These are phyloP conservation scores for Pollenia griseotomentosa DNA, from an alignment of 2,888 invertebrate genomes.

Conservation along the genomic window DNA sequence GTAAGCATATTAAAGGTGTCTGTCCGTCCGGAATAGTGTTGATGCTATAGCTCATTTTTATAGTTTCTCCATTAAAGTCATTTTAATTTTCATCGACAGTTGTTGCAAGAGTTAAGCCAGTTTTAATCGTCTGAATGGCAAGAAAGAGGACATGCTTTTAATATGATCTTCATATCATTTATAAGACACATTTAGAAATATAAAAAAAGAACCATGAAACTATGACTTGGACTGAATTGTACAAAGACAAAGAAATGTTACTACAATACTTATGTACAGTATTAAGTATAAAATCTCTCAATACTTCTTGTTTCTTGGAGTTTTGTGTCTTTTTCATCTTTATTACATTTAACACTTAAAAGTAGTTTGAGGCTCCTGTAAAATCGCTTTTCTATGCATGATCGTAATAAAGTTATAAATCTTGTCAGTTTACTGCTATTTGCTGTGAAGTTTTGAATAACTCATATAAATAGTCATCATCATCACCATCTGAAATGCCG, in stretches of 20 bases:
- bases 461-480: slow-evolving; percentile 66
- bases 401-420: slow-evolving; percentile 73
- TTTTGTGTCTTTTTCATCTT: slow-evolving; percentile 41
- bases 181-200: slow-evolving; percentile 48
- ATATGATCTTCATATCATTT: slow-evolving; percentile 65
- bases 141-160: slow-evolving; percentile 69
- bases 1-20: slow-evolving; percentile 19
- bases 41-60: slow-evolving; percentile 68
- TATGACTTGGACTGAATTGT: not conserved
- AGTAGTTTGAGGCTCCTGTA: slow-evolving; percentile 70
- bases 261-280: slow-evolving; percentile 16
- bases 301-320: not conserved
- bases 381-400: slow-evolving; percentile 71
- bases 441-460: slow-evolving; percentile 47
- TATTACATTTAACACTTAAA: slow-evolving; percentile 71
- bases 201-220: not conserved
- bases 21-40: slow-evolving; percentile 22
- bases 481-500: slow-evolving; percentile 24
- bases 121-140: slow-evolving; percentile 63
- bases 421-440: slow-evolving; percentile 61
- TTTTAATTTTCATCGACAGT: slow-evolving; percentile 72
- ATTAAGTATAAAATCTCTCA: not conserved
- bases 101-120: slow-evolving; percentile 64
- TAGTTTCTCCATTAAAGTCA: slow-evolving; percentile 68
- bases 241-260: slow-evolving; percentile 41